These are phyloP conservation scores for Sinocyclocheilus anshuiensis DNA, from an alignment of 2,113 vertebrate species.

Conservation along the genomic window DNA sequence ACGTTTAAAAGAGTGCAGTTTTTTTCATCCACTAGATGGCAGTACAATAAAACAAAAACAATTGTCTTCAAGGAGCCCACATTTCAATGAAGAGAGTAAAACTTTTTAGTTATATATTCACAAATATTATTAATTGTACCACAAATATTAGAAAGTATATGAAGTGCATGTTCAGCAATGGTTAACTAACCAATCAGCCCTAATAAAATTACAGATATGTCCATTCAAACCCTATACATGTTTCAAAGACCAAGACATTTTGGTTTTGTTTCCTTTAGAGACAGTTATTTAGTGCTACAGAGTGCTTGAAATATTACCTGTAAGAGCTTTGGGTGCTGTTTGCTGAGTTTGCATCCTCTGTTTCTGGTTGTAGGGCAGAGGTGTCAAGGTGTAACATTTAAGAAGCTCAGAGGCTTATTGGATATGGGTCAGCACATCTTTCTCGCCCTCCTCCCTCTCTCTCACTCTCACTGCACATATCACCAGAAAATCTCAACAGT, in stretches of 20 bases:
- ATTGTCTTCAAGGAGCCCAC: no score
- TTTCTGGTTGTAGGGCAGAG: conserved; percentile 68
- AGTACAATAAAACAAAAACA: neutral
- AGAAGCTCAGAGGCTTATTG: conserved; percentile 86
- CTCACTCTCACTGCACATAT: neutral
- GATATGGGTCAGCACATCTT: conserved; percentile 75
- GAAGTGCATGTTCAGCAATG: neutral
- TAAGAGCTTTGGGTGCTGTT: conserved; percentile 16
- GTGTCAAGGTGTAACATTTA: conserved; percentile 74
- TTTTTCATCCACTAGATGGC: conserved; percentile 30
- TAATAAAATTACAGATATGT: neutral
- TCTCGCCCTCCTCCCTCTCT: neutral
- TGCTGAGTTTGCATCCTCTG: conserved; percentile 67
- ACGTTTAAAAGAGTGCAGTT: neutral
- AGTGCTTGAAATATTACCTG: neutral
- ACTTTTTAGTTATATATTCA: neutral
- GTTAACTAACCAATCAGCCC: neutral
- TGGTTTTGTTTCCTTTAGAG: neutral
- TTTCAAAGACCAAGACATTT: neutral
- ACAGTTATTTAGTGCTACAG: neutral
- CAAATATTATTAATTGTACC: neutral
- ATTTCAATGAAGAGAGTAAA: neutral
- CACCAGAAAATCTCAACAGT: neutral
- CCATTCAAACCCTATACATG: neutral
- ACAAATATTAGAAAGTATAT: neutral